These are phyloP conservation scores for Adelges cooleyi DNA, from an alignment of 1,140 invertebrate genomes.

Conservation along the genomic window DNA sequence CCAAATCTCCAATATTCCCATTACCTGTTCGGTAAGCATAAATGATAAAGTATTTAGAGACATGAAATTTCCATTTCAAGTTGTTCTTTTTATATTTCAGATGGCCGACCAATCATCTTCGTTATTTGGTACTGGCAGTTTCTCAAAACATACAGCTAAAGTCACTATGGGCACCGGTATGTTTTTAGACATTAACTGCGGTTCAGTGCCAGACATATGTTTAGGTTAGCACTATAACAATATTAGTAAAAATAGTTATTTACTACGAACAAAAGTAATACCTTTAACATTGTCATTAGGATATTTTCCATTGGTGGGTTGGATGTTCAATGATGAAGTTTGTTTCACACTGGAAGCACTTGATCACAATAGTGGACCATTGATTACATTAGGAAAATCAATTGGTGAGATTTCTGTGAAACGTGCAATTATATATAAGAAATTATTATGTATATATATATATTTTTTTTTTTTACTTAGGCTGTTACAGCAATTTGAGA, in stretches of 20 bases:
- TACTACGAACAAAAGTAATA: too few species aligned
- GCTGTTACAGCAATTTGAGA: constrained; percentile 5
- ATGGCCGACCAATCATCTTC: constrained; percentile 75
- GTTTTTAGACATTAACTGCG: constrained; percentile 84
- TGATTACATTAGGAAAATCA: constrained; percentile 66
- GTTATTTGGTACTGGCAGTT: constrained; percentile 83
- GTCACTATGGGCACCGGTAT: constrained; percentile 89
- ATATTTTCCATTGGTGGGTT: constrained; percentile 82
- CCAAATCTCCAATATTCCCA: constrained; percentile 5
- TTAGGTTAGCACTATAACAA: neutral
- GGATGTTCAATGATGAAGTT: constrained; percentile 53
- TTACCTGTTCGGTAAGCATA: constrained; percentile 6
- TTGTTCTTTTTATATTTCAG: constrained; percentile 37
- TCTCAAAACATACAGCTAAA: constrained; percentile 69
- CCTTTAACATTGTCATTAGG: constrained; percentile 39
- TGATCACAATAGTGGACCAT: constrained; percentile 72
- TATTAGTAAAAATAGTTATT: too few species aligned
- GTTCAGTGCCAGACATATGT: constrained; percentile 42
- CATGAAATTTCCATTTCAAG: too few species aligned
- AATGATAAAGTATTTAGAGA: too few species aligned
- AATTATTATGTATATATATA: neutral
- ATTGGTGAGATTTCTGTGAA: constrained; percentile 51
- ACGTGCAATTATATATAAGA: too few species aligned
- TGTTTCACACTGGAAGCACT: constrained; percentile 73
- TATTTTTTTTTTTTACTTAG: neutral